phyloP scores from a whole-genome alignment of 2,888 invertebrate species.

The Watsonalla cultraria region DNA sequence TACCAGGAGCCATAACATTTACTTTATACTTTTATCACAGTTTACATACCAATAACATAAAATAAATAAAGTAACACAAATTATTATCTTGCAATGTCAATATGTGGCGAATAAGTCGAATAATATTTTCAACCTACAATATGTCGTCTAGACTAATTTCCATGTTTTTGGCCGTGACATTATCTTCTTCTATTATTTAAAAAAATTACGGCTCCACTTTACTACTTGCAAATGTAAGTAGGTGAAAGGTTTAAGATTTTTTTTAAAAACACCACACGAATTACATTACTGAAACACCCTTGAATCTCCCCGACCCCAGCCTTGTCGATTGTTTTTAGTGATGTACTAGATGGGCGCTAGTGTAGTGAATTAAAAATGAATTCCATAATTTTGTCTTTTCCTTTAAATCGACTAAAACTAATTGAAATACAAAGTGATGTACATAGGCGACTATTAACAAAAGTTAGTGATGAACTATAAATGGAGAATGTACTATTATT shows the following conservation, averaged over 20 bases:
- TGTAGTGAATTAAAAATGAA: neutral
- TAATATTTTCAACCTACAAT: neutral
- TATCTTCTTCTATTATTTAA: too few relatives aligned
- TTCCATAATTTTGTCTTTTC: neutral
- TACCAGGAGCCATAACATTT: conserved; percentile 74
- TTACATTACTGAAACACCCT: too few relatives aligned
- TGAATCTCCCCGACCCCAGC: too few relatives aligned
- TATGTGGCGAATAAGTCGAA: neutral
- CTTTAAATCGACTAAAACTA: neutral
- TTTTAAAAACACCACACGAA: too few relatives aligned
- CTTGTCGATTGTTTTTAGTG: too few relatives aligned
- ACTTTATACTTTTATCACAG: conserved; percentile 30
- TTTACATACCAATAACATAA: conserved; percentile 21
- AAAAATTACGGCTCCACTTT: too few relatives aligned
- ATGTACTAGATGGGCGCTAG: neutral
- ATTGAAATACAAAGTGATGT: neutral
- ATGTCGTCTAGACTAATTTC: neutral
- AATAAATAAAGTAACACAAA: conserved; percentile 9
- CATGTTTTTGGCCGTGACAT: too few relatives aligned
- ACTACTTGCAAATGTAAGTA: too few relatives aligned
- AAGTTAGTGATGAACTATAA: too few relatives aligned
- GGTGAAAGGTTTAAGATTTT: too few relatives aligned
- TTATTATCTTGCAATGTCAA: neutral
- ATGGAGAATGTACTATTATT: neutral
- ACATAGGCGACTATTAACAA: neutral